Base-by-base conservation (phyloP, 2,797 vertebrate species). In the Sebastes aleutianus region DNA sequence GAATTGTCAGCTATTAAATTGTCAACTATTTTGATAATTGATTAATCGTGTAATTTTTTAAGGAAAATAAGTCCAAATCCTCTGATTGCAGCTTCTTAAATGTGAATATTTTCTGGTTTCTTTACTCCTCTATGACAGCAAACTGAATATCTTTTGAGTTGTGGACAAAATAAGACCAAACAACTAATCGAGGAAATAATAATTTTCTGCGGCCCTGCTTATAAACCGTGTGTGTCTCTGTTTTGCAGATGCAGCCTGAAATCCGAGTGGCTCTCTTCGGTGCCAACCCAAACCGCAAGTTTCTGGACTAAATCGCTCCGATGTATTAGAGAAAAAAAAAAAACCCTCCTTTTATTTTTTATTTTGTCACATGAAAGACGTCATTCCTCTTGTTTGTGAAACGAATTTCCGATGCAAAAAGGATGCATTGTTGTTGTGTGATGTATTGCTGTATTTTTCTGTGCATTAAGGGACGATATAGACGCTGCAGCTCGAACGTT, bases 191-290 rank as follows among this genome's bases (percentile, higher is more conserved):
- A 56, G 12, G 16, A 50, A 36, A 50, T 3, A 1, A 12, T 67
- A 3, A 16, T 8, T 54, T 12, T 3, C 14, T 26, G 22, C 73
- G 3, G 36, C 2, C 14, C 6, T 12, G 5, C 11, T 68, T 18
- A 3, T 61, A 29, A 74, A 67, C 59, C 14, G 0, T 32, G n/a
- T 58, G 31, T 54, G 5, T 76, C 18, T 80, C 27, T 87, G 54
- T 36, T 36, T 72, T 65, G 74, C 95, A 99, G 98, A 98, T 99
- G 98, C 99, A 99, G 98, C 98, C 98, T 78, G 97, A 99, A 86
- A 96, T 99, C 79, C 95, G 98, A 88, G 97, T 97, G 88, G 94
- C 96, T 87, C 96, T 99, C 84, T 99, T 99, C 59, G 98, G 98
- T 83, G 96, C 94, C 88, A 99, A 99, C 92, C 96, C 94, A 71